Percentiles rank a stretch among this genome's conserved stretches.
Evolutionary conservation across 2,797 vertebrate species (phyloP).

Genomic region (Alauda arvensis): DNA sequence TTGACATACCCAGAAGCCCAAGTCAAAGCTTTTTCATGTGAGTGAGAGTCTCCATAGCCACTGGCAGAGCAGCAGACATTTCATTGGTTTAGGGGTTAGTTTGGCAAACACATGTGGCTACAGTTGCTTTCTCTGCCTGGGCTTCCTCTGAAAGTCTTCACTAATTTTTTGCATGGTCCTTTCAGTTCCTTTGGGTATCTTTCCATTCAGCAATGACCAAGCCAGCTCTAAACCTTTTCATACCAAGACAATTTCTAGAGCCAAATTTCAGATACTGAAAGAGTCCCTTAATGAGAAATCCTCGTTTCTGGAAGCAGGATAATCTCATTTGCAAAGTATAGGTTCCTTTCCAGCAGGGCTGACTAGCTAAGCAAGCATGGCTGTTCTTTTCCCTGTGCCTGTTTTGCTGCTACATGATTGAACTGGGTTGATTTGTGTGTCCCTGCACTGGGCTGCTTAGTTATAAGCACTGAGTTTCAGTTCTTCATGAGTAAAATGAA

Average conservation of each 20-base stretch:
- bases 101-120: neutral
- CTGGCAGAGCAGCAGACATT: neutral
- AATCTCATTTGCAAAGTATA: neutral
- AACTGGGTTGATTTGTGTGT: neutral
- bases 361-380: neutral
- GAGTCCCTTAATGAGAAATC: neutral
- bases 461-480: neutral
- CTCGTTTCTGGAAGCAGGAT: neutral
- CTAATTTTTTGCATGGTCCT: neutral
- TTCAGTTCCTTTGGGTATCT: neutral
- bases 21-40: conserved; percentile 10
- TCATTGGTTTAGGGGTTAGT: neutral
- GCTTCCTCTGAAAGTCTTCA: neutral
- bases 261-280: neutral
- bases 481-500: neutral
- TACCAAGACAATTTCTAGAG: neutral
- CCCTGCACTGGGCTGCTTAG: neutral
- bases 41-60: neutral
- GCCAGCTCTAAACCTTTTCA: neutral
- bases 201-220: neutral
- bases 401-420: neutral
- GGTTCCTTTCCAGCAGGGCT: neutral
- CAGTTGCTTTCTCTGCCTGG: neutral
- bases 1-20: conserved; percentile 11
- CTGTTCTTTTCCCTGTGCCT: neutral